A percentile compares a stretch with the other conserved stretches of the same genome.
phyloP scores from a whole-genome alignment of 2,113 vertebrate genomes.

The Colinus virginianus region DNA sequence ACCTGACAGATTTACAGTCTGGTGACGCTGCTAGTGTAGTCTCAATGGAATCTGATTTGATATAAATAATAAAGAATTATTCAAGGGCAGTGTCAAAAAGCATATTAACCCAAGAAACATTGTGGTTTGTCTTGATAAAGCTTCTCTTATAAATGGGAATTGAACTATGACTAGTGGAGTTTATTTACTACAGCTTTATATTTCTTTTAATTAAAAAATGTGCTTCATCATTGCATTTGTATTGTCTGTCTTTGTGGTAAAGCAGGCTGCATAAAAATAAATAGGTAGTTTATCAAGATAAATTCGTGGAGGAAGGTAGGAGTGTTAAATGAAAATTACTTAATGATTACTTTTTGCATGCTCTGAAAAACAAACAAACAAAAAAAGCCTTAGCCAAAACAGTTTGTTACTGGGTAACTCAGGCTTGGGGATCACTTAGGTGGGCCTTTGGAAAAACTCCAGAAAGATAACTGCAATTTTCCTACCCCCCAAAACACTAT shows the following conservation, averaged over 20 bases:
- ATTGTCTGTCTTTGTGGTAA: background rate
- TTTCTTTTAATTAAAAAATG: background rate
- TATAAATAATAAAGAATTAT: background rate
- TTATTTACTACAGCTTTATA: background rate
- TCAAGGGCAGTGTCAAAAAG: background rate
- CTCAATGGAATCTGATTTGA: background rate
- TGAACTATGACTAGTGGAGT: background rate
- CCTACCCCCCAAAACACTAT: background rate
- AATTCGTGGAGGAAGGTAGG: background rate
- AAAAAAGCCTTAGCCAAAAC: background rate
- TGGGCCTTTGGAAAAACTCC: background rate
- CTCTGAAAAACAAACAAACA: too few species aligned
- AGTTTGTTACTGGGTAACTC: background rate
- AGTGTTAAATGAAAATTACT: background rate
- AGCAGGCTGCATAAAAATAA: background rate
- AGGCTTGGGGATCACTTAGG: background rate
- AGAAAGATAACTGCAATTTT: background rate
- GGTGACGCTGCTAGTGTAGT: background rate
- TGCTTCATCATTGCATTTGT: background rate
- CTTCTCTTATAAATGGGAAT: background rate
- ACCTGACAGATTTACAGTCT: slow-evolving; percentile 31
- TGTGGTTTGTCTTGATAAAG: background rate
- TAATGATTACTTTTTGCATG: background rate
- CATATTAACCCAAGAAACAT: background rate
- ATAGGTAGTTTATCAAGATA: background rate